phyloP scores from a whole-genome alignment of 2,113 vertebrate species.

The Phycodurus eques region DNA sequence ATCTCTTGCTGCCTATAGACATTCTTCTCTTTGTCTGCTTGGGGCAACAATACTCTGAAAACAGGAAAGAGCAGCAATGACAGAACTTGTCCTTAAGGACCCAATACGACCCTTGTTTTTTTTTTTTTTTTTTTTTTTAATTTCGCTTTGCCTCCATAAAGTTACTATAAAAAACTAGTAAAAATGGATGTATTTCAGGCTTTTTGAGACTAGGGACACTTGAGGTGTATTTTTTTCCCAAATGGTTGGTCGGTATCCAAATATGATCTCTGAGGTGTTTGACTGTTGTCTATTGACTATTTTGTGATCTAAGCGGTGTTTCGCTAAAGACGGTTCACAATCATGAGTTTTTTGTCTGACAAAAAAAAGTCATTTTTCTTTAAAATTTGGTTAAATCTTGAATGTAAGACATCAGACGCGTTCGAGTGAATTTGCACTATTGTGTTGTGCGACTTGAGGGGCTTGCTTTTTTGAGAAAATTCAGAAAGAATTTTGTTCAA shows the following conservation, averaged over 20 bases:
- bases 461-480: too few species aligned
- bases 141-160: neutral
- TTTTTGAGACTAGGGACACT: neutral
- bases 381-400: too few species aligned
- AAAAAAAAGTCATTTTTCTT: too few species aligned
- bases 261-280: neutral
- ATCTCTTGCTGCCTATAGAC: constrained; percentile 33
- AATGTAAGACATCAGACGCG: too few species aligned
- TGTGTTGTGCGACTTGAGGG: too few species aligned
- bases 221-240: neutral
- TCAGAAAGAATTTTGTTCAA: too few species aligned
- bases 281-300: neutral
- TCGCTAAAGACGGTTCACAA: neutral
- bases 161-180: constrained; percentile 10
- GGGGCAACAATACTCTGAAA: constrained; percentile 40
- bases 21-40: constrained; percentile 14
- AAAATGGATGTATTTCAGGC: too few species aligned
- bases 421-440: too few species aligned
- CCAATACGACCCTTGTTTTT: constrained; percentile 14
- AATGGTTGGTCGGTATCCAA: neutral
- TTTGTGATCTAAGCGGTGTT: too few species aligned
- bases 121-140: constrained; percentile 19
- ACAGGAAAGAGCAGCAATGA: constrained; percentile 30
- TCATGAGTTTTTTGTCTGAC: too few species aligned
- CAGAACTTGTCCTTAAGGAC: constrained; percentile 29